Evolutionary conservation across 2,797 vertebrate genomes (phyloP), one percentile per base, ranked within the genome.

Genomic region (Fringilla coelebs): DNA sequence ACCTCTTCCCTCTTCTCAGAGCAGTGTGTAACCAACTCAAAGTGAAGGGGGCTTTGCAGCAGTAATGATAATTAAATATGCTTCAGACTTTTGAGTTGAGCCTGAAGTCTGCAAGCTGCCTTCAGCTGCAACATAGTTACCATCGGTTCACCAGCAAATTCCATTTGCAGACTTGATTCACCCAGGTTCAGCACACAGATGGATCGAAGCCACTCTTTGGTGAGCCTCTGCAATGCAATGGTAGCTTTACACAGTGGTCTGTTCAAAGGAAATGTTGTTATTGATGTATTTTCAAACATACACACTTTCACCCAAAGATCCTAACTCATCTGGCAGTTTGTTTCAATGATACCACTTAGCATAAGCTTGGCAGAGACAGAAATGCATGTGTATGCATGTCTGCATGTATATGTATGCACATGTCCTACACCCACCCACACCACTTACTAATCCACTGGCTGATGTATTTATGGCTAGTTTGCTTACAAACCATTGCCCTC

Each of bases 261-360:
- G 77, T 90, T 94, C 88, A 74, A 96, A 91, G 75, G 74, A 72
- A 85, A 61, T 68, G 15, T 34, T 93, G 74, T 71, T 93, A 85
- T 54, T 91, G 94, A 83, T 45, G 0, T 52, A 38, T 91, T 96
- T 94, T 93, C 91, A 93, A 93, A 71, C 89, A 82, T 7, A 25
- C 45, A 93, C 86, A 92, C 93, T 94, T 97, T 97, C 93, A 96
- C 93, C 93, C 89, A 93, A 97, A 96, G 96, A 91, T 96, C 85
- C 94, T 90, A 89, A 85, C 83, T 93, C 95, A 83, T 18, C 93
- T 86, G 94, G 93, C 92, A 89, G 77, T 77, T 94, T 75, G 78
- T 91, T 94, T 89, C 91, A 88, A n/a, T 73, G 88, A 91, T 94
- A 92, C 85, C 87, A 92, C 90, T 93, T 79, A 94, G 94, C 89